These are phyloP conservation scores for Nomada flava DNA, from an alignment of 2,888 invertebrate genomes.

Conservation along the genomic window DNA sequence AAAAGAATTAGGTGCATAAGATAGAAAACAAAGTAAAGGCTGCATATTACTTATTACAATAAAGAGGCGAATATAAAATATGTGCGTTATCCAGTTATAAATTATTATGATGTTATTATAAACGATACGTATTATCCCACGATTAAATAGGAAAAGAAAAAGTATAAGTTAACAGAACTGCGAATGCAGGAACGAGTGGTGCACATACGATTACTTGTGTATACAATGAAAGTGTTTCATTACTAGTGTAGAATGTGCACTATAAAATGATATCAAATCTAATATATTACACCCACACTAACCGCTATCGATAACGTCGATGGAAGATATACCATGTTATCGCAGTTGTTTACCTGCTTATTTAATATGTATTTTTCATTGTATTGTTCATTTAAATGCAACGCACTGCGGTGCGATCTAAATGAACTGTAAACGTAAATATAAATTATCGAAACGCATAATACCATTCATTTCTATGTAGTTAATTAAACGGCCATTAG, in stretches of 20 bases:
- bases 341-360: constrained; percentile 48
- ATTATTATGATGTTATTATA: constrained; percentile 65
- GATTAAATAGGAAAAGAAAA: constrained; percentile 45
- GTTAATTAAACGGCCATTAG: constrained; percentile 14
- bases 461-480: constrained; percentile 20
- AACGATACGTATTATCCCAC: constrained; percentile 57
- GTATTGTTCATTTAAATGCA: constrained; percentile 36
- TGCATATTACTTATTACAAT: constrained; percentile 67
- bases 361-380: constrained; percentile 47
- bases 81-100: constrained; percentile 65
- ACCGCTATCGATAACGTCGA: constrained; percentile 44
- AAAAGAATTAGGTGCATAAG: constrained; percentile 65
- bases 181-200: constrained; percentile 24
- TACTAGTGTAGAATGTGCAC: constrained; percentile 53
- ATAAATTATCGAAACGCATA: constrained; percentile 21
- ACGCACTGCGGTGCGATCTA: constrained; percentile 27
- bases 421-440: constrained; percentile 36
- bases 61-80: constrained; percentile 63
- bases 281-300: constrained; percentile 55
- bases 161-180: constrained; percentile 43
- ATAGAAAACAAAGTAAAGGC: constrained; percentile 61
- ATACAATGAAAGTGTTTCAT: constrained; percentile 60
- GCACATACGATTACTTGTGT: constrained; percentile 47
- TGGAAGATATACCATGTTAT: constrained; percentile 50
- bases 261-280: constrained; percentile 47